phyloP scores from a whole-genome alignment of 2,797 vertebrate species.

The Jordanella pulchra region DNA sequence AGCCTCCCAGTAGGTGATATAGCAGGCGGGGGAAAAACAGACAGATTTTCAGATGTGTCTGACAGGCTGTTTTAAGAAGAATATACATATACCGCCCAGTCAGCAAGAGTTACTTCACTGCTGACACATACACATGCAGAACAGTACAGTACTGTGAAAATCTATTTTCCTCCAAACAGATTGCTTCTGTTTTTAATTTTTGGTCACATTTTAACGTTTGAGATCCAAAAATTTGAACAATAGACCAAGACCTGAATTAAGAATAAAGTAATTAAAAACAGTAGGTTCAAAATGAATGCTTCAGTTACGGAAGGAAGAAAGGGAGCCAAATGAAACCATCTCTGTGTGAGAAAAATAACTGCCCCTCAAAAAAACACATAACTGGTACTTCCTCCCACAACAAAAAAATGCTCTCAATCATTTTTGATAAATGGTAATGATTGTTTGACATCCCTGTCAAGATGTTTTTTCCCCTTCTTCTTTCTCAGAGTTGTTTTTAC shows the following conservation, averaged over 20 bases:
- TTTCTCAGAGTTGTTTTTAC: background rate
- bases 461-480: background rate
- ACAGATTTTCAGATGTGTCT: constrained; percentile 46
- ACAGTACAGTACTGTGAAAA: background rate
- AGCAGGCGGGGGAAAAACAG: constrained; percentile 42
- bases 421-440: background rate
- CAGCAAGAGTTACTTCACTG: constrained; percentile 62
- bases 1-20: constrained; percentile 62
- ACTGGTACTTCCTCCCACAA: background rate
- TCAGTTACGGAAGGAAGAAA: background rate
- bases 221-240: background rate
- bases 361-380: background rate
- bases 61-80: constrained; percentile 58
- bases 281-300: background rate
- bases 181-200: background rate
- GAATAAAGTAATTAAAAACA: background rate
- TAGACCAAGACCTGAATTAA: background rate
- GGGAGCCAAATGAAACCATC: too few relatives aligned
- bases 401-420: background rate
- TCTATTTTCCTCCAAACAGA: background rate
- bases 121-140: constrained; percentile 11
- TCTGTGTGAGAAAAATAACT: background rate
- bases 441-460: background rate
- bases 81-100: constrained; percentile 67
- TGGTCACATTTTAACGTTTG: background rate